A percentile compares a stretch with the other conserved stretches of the same genome.
phyloP scores from a whole-genome alignment of 2,888 invertebrate genomes.

The Plagodis pulveraria region DNA sequence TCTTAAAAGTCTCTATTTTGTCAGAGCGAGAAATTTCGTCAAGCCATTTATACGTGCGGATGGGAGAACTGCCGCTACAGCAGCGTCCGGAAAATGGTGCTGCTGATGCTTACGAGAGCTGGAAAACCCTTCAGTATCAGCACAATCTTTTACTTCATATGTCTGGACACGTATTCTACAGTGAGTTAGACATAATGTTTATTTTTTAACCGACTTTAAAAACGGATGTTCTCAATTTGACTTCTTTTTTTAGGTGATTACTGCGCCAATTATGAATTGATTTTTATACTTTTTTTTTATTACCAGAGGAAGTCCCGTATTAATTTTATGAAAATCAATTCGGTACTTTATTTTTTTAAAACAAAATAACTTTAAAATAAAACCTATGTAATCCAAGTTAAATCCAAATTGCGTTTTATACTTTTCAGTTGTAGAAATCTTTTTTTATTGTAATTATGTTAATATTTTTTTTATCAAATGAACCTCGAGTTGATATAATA shows the following conservation, averaged over 20 bases:
- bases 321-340: no score
- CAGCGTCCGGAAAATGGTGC: conserved; percentile 51
- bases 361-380: no score
- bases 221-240: background rate
- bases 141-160: conserved; percentile 64
- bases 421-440: no score
- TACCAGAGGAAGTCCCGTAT: no score
- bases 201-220: background rate
- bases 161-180: conserved; percentile 64
- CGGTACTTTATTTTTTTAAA: no score
- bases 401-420: no score
- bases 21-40: conserved; percentile 56
- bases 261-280: no score
- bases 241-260: conserved; percentile 4
- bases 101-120: conserved; percentile 67
- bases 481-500: no score
- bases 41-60: conserved; percentile 62
- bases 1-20: background rate
- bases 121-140: conserved; percentile 56
- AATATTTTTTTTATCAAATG: no score
- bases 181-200: conserved; percentile 41
- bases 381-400: no score
- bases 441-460: no score
- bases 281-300: no score
- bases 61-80: conserved; percentile 61